Percentiles rank a stretch among this genome's conserved stretches.
These are phyloP conservation scores for Tribolium castaneum DNA, from an alignment of 1,140 invertebrate species.

Conservation along the genomic window DNA sequence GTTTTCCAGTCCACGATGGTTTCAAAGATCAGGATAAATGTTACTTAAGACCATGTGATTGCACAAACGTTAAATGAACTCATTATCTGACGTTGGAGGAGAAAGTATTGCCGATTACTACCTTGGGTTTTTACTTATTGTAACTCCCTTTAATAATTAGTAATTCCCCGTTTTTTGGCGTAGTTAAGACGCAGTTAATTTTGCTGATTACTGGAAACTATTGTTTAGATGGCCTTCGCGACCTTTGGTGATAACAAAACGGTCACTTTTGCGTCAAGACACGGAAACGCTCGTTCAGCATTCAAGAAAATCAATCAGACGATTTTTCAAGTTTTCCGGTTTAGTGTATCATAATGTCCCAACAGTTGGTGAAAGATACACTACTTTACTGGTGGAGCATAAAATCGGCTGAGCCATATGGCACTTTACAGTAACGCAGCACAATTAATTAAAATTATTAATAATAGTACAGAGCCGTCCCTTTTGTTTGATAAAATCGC, in stretches of 20 bases:
- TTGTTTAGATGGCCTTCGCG: neutral
- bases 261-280: neutral
- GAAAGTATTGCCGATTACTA: neutral
- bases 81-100: constrained; percentile 1
- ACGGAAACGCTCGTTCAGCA: too few relatives aligned
- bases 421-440: neutral
- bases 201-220: neutral
- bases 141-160: neutral
- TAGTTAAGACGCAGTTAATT: neutral
- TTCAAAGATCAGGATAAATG: neutral
- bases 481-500: constrained; percentile 1
- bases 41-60: neutral
- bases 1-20: neutral
- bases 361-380: neutral
- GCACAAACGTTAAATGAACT: neutral
- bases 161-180: neutral
- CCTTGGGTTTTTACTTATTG: constrained; percentile 13
- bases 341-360: neutral
- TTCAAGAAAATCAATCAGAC: too few relatives aligned
- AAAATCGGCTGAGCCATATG: neutral
- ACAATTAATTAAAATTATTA: neutral
- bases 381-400: constrained; percentile 2
- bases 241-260: neutral
- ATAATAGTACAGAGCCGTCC: neutral
- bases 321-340: neutral